These are phyloP conservation scores for Cheiracanthium punctorium DNA, from an alignment of 2,888 invertebrate species.

Conservation along the genomic window DNA sequence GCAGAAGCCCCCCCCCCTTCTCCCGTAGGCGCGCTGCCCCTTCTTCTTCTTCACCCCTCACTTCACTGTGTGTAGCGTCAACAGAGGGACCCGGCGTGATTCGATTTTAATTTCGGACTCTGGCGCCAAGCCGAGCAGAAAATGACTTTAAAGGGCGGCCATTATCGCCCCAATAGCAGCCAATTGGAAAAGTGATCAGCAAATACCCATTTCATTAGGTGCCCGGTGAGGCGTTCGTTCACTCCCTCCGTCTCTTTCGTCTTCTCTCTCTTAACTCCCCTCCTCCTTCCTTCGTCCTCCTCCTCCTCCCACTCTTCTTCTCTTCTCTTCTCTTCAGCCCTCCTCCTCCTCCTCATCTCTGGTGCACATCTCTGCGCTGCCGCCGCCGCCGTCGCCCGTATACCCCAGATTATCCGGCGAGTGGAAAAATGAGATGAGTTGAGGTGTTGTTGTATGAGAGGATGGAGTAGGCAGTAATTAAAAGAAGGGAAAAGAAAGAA, in stretches of 20 bases:
- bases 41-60: background rate
- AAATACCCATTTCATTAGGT: conserved; percentile 71
- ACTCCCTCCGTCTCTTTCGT: conserved; percentile 6
- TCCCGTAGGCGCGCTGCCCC: conserved; percentile 14
- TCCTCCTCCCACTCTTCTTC: background rate
- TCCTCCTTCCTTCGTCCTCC: background rate
- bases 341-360: background rate
- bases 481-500: background rate
- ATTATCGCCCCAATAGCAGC: conserved; percentile 71
- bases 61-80: conserved; percentile 28
- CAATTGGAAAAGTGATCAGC: conserved; percentile 71
- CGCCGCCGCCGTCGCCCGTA: background rate
- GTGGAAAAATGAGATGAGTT: background rate
- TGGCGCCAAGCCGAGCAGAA: conserved; percentile 57
- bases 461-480: background rate
- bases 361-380: too few relatives aligned
- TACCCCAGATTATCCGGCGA: background rate
- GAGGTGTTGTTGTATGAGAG: background rate
- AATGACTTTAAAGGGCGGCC: conserved; percentile 70
- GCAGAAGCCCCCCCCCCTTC: too few relatives aligned
- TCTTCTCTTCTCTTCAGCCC: background rate
- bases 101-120: conserved; percentile 71
- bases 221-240: conserved; percentile 54
- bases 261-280: background rate
- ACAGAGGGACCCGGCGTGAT: conserved; percentile 53